phyloP scores from a whole-genome alignment of 37 sponge, comb jelly and placozoan species.

The Bolinopsis microptera region DNA sequence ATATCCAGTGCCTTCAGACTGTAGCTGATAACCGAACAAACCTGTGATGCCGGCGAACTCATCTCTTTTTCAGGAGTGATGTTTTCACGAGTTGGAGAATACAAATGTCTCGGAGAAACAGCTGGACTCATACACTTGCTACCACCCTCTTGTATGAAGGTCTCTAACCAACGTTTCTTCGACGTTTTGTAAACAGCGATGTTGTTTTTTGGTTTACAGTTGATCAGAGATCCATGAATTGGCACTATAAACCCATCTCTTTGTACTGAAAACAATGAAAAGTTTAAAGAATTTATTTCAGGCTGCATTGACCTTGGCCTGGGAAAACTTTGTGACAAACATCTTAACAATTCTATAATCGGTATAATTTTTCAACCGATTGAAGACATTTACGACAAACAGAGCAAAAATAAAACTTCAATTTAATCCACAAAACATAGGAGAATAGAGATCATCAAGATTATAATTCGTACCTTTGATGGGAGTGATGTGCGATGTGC shows the following conservation, averaged over 20 bases:
- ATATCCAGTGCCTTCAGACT: no score
- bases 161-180: conserved; percentile 61
- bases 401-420: no score
- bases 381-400: no score
- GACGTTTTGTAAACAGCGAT: conserved; percentile 9
- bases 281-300: no score
- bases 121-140: neutral
- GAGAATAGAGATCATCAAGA: no score
- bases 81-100: neutral
- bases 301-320: no score
- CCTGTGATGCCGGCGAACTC: conserved; percentile 3
- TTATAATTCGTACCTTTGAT: no score
- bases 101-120: neutral
- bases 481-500: neutral
- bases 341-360: no score
- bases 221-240: conserved; percentile 13
- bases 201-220: neutral
- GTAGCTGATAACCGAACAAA: neutral
- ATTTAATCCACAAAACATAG: no score
- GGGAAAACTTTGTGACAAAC: no score
- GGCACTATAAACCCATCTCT: conserved; percentile 64
- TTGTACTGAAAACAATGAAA: conserved; percentile 19
- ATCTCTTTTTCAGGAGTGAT: neutral
- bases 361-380: no score
- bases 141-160: conserved; percentile 27